Conservation (phyloP, 2,888 invertebrate species). For the Isoperla grammatica region DNA sequence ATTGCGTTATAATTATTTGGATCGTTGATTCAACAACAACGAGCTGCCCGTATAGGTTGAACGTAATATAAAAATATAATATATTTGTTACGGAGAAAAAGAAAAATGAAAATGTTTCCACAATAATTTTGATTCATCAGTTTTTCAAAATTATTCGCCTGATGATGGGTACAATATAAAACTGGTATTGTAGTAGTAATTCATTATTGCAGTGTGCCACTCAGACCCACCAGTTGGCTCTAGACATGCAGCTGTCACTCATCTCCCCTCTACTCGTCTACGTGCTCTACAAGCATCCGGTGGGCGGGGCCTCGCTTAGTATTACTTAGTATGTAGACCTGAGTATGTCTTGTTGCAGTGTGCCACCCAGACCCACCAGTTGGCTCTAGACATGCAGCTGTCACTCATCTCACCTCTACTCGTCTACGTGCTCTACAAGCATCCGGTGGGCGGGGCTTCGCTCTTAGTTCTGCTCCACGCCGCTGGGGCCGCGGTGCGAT, state of each 20-base stretch:
- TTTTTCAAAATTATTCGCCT: too few species aligned
- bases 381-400: constrained; percentile 69
- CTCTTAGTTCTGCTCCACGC: constrained; percentile 52
- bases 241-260: constrained; percentile 67
- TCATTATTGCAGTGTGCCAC: constrained; percentile 65
- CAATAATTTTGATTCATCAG: too few species aligned
- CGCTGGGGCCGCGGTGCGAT: constrained; percentile 57
- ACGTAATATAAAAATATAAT: too few species aligned
- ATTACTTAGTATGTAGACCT: too few species aligned
- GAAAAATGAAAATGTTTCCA: too few species aligned
- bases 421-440: constrained; percentile 56
- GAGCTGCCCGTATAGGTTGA: too few species aligned
- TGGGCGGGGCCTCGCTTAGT: constrained; percentile 53
- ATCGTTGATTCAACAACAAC: constrained; percentile 4
- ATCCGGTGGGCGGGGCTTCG: constrained; percentile 50
- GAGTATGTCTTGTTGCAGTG: constrained; percentile 63
- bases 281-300: constrained; percentile 52
- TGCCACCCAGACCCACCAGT: constrained; percentile 67
- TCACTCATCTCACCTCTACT: constrained; percentile 59
- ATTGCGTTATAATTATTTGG: background rate
- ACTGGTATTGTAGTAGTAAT: too few species aligned
- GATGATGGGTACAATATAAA: too few species aligned
- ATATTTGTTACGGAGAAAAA: too few species aligned
- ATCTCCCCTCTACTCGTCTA: constrained; percentile 60
- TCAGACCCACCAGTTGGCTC: constrained; percentile 66